A percentile compares a stretch with the other conserved stretches of the same genome.
Evolutionary conservation across 2,113 vertebrate species (phyloP).

Genomic region (Alosa alosa): DNA sequence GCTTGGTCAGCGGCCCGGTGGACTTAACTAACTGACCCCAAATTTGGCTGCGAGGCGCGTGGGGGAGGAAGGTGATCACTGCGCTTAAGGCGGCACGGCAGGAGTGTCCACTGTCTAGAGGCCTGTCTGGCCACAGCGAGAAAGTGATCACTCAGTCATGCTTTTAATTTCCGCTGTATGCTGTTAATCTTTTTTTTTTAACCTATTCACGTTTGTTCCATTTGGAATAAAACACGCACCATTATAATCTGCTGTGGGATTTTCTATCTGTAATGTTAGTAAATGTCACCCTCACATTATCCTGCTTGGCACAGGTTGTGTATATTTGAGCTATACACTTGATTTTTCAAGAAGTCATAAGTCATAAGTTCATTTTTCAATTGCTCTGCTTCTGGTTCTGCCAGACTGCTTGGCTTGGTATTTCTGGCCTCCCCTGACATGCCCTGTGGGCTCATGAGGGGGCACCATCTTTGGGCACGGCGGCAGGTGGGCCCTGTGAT

Average conservation of each 20-base stretch:
- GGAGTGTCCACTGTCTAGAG: background rate
- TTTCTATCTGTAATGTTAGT: background rate
- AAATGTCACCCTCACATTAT: background rate
- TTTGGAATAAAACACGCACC: background rate
- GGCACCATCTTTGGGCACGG: background rate
- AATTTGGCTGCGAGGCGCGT: background rate
- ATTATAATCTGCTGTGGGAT: background rate
- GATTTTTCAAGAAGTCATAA: background rate
- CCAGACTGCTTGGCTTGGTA: background rate
- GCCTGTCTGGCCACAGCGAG: background rate
- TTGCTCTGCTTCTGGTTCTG: background rate
- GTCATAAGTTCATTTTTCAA: background rate
- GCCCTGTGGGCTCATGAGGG: background rate
- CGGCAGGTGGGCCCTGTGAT: background rate
- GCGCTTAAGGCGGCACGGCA: background rate
- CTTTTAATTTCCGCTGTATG: background rate
- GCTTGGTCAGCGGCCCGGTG: background rate
- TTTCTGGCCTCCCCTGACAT: background rate
- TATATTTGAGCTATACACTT: background rate
- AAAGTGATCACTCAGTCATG: background rate
- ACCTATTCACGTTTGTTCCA: background rate
- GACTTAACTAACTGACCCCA: constrained; percentile 10
- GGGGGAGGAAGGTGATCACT: background rate
- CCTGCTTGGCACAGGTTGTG: background rate
- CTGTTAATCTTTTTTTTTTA: background rate